Evolutionary conservation across 2,113 vertebrate species (phyloP).

Genomic region (Sterrhoptilus dennistouni): DNA sequence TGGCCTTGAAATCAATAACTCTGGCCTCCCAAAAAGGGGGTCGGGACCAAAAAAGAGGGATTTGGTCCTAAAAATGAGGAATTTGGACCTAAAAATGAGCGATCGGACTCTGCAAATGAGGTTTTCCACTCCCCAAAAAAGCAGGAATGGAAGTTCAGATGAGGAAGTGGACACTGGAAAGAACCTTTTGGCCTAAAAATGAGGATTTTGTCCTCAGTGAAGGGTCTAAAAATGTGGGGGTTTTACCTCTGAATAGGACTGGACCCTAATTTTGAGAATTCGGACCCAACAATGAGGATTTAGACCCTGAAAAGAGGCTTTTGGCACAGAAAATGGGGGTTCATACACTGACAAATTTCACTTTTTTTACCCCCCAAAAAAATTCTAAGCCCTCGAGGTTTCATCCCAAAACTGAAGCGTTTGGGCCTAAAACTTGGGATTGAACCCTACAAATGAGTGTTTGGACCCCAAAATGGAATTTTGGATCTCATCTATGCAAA

Average conservation of each 20-base stretch:
- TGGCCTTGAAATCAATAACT: neutral
- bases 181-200: no score
- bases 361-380: neutral
- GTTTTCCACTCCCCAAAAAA: neutral
- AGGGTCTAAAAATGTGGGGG: accelerated
- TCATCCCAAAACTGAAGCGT: no score
- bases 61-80: neutral
- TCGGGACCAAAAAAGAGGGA: neutral
- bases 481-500: no score
- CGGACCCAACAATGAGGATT: no score
- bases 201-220: no score
- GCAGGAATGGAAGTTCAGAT: no score
- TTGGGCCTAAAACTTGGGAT: neutral
- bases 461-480: neutral
- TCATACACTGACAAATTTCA: neutral
- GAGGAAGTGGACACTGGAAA: no score
- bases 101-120: neutral
- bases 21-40: accelerated
- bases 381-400: no score
- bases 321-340: neutral
- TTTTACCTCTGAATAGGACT: accelerated
- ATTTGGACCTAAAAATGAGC: neutral
- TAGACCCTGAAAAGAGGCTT: neutral
- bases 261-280: neutral
- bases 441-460: neutral